A percentile compares a stretch with the other conserved stretches of the same genome.
Conservation (phyloP, 1,140 invertebrate species). For the Drosophila ambigua region DNA sequence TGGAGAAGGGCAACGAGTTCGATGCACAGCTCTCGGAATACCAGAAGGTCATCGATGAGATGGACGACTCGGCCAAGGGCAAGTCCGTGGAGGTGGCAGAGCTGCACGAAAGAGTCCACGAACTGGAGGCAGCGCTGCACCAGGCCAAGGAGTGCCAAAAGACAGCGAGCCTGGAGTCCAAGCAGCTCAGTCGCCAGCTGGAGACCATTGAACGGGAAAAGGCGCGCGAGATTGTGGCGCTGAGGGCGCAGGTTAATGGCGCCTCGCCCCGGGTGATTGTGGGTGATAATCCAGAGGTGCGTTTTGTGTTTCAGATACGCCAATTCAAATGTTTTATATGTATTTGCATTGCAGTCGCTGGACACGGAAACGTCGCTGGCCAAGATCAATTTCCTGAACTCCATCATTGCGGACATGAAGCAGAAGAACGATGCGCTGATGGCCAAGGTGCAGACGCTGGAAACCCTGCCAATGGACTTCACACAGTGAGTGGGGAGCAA, state of each 20-base stretch:
- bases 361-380: constrained; percentile 64
- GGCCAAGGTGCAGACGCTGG: constrained; percentile 91
- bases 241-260: constrained; percentile 54
- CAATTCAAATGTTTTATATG: too few species aligned
- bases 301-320: not conserved
- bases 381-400: constrained; percentile 96
- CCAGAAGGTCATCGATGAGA: constrained; percentile 75
- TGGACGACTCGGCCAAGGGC: constrained; percentile 57
- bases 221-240: constrained; percentile 54
- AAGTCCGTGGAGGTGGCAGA: constrained; percentile 48
- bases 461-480: constrained; percentile 86
- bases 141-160: constrained; percentile 48
- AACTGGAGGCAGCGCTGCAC: constrained; percentile 51
- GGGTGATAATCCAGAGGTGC: constrained; percentile 42
- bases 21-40: constrained; percentile 61
- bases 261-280: not conserved
- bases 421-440: constrained; percentile 94
- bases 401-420: constrained; percentile 98
- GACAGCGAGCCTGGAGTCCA: constrained; percentile 36
- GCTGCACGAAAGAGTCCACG: constrained; percentile 40
- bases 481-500: constrained; percentile 53
- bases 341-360: constrained; percentile 17
- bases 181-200: constrained; percentile 53
- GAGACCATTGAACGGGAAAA: constrained; percentile 60
- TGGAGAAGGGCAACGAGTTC: constrained; percentile 60